These are phyloP conservation scores for Petrocephalus zakoni DNA, from an alignment of 2,113 vertebrate genomes.

Conservation along the genomic window DNA sequence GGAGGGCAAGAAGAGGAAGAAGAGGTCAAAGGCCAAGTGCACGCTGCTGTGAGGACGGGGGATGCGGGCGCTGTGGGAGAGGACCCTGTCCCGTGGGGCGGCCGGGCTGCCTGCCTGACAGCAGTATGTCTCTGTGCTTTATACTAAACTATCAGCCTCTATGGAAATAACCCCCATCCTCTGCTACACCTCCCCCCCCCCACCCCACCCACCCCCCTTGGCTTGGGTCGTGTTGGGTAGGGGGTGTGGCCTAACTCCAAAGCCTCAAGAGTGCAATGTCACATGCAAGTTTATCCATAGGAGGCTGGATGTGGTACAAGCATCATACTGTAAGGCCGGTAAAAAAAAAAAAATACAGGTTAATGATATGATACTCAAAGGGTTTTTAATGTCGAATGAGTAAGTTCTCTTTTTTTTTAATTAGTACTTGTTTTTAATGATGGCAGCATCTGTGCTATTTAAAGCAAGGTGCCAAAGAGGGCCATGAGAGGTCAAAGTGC, in stretches of 20 bases:
- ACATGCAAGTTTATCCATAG: background rate
- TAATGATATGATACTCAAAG: background rate
- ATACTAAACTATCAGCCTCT: background rate
- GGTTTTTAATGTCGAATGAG: background rate
- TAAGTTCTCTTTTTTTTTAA: background rate
- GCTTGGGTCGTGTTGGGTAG: background rate
- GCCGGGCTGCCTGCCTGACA: background rate
- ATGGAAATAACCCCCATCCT: background rate
- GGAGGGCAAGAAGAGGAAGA: constrained; percentile 43
- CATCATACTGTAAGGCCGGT: background rate
- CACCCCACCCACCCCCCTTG: background rate
- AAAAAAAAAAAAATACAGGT: background rate
- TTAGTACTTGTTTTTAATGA: background rate
- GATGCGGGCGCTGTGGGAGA: background rate
- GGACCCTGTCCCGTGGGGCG: background rate
- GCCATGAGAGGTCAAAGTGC: background rate
- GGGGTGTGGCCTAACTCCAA: background rate
- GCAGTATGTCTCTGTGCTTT: background rate
- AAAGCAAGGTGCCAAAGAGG: constrained; percentile 7
- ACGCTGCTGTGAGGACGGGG: constrained; percentile 38
- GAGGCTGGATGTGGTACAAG: background rate
- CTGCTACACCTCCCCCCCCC: too few species aligned
- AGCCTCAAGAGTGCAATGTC: background rate
- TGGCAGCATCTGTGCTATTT: background rate
- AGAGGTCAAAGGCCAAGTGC: constrained; percentile 50